Evolutionary conservation across 2,888 invertebrate species (phyloP), one percentile per base, ranked within the genome.

Genomic region (Megamerina dolium): DNA sequence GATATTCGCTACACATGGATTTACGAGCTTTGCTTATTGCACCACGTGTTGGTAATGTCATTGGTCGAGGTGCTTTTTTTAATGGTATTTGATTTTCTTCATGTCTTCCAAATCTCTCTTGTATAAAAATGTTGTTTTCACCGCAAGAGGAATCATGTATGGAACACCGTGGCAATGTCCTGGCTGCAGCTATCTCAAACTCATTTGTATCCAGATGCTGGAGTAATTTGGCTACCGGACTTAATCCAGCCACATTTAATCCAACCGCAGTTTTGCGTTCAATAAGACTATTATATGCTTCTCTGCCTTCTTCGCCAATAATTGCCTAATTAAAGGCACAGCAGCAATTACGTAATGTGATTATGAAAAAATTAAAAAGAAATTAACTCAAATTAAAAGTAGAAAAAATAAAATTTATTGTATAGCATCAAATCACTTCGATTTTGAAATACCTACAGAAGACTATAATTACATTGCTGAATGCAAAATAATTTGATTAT

Each of bases 251-350:
- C 0, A 59, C 52, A 40, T 57, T 58, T 27, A 60, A 49, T 37
- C 58, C 55, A 45, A 54, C 43, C 5, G 54, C 65, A 1, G 73
- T 72, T 33, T 83, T 81, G 50, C 83, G 79, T 64, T 94, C 93
- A 41, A 97, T 91, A 39, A 97, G 75, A 58, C 88, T 85, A 61
- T 89, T 87, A 74, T 97, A 97, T 0, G 93, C 96, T 61, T 87
- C 82, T 64, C 90, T 91, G 35, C 92, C 88, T 70, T 93, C 91
- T 60, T 87, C 85, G 14, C 89, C 87, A 57, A 93, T 77, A 20
- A 85, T 83, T 20, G 84, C 81, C 90, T 91, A 36, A 31, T 35
- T 38, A 48, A 50, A 46, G 48, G 48, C 44, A 41, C 45, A 61
- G 58, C 63, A 63, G 56, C 62, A 60, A 60, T n/a, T n/a, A n/a